These are phyloP conservation scores for Anoura caudifer DNA, from an alignment of 2,113 vertebrate genomes.

Conservation along the genomic window DNA sequence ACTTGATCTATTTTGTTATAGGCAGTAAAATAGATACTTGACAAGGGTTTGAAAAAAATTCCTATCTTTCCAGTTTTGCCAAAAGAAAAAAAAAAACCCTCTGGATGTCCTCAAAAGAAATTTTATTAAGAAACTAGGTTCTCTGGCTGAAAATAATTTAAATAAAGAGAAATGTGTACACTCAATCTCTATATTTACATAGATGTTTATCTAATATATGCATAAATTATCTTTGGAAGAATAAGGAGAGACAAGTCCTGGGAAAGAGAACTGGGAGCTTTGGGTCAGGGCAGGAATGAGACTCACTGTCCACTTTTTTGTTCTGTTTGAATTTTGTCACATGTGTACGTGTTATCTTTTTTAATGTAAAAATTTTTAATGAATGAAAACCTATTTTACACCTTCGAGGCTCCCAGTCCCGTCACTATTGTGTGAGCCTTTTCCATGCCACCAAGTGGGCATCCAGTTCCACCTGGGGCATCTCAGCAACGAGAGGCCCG, in stretches of 20 bases:
- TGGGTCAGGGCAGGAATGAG: not conserved
- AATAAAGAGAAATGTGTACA: not conserved
- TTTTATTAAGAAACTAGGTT: conserved; percentile 9
- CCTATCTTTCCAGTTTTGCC: not conserved
- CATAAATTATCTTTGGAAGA: not conserved
- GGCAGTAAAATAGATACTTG: conserved; percentile 35
- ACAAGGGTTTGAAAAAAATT: not conserved
- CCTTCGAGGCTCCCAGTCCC: not conserved
- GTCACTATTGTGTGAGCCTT: not conserved
- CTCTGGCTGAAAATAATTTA: not conserved
- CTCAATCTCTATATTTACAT: not conserved
- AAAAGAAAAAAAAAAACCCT: not conserved
- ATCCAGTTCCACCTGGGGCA: not conserved
- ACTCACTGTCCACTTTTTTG: not conserved
- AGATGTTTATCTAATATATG: not conserved
- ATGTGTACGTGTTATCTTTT: not conserved
- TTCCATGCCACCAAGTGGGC: not conserved
- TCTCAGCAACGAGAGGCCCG: not conserved
- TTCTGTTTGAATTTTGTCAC: not conserved
- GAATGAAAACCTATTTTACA: not conserved
- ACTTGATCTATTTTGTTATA: not conserved
- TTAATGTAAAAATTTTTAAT: not conserved
- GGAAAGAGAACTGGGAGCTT: not conserved
- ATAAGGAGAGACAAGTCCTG: not conserved
- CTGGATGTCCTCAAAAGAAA: not conserved